Evolutionary conservation across 1,140 invertebrate genomes (phyloP).

Genomic region (Euura saliciscinereae): DNA sequence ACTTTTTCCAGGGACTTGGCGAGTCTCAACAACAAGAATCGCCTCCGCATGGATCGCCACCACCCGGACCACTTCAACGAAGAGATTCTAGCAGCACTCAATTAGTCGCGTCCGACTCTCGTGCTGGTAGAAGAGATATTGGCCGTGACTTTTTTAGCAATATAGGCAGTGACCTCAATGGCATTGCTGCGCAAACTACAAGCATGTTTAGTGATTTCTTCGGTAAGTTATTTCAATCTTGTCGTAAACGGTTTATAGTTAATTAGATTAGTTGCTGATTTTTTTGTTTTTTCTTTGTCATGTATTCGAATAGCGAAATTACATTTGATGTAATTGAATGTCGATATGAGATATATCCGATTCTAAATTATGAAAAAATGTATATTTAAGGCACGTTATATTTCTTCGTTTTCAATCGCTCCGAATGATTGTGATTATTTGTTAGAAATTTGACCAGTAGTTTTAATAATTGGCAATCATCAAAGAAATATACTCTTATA

Average conservation of each 20-base stretch:
- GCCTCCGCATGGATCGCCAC: conserved; percentile 40
- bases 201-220: conserved; percentile 93
- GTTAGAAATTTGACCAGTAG: neutral
- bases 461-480: neutral
- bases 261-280: neutral
- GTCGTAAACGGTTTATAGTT: neutral
- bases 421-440: neutral
- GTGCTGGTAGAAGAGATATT: conserved; percentile 53
- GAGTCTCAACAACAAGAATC: conserved; percentile 55
- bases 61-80: conserved; percentile 38
- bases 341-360: no score
- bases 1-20: conserved; percentile 46
- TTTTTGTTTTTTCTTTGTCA: conserved; percentile 10
- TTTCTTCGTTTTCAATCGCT: conserved; percentile 14
- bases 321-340: no score
- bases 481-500: neutral
- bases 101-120: conserved; percentile 49
- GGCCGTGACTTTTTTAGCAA: conserved; percentile 87
- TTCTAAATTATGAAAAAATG: no score
- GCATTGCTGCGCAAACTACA: conserved; percentile 86
- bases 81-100: conserved; percentile 55
- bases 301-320: neutral
- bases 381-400: neutral
- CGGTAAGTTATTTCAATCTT: conserved; percentile 61
- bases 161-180: conserved; percentile 88